A percentile compares a stretch with the other conserved stretches of the same genome.
phyloP scores from a whole-genome alignment of 2,797 vertebrate species.

The Peromyscus aztecus region DNA sequence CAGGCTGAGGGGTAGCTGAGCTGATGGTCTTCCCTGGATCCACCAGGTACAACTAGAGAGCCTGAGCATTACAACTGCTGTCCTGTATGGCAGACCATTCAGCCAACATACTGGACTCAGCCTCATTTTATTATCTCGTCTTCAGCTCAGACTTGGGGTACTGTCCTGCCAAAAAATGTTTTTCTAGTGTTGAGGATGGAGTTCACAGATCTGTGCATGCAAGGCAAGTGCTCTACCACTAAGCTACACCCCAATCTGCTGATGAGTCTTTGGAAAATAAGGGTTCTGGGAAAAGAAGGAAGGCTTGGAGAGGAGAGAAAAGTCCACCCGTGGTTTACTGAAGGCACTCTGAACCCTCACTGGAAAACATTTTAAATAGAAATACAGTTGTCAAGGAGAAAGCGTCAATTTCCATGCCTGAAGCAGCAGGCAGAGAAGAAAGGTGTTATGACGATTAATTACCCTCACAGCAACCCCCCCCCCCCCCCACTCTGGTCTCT shows the following conservation, averaged over 20 bases:
- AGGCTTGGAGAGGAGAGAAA: not conserved
- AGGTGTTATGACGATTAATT: conserved; percentile 56
- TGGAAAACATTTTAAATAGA: conserved; percentile 24
- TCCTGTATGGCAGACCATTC: not conserved
- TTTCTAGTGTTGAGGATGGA: not conserved
- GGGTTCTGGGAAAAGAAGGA: not conserved
- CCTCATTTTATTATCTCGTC: not conserved
- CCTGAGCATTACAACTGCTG: not conserved
- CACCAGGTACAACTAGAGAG: not conserved
- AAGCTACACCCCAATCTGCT: not conserved
- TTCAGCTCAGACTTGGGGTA: not conserved
- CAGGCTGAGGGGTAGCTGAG: not conserved
- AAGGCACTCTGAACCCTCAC: conserved; percentile 15
- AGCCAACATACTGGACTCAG: not conserved
- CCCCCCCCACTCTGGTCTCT: not conserved
- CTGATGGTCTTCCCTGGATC: not conserved
- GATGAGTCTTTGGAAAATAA: not conserved
- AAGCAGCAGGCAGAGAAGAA: conserved; percentile 4
- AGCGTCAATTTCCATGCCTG: conserved; percentile 69
- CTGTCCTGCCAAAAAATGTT: not conserved
- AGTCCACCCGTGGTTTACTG: not conserved
- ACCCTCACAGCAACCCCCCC: not conserved
- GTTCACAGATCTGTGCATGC: not conserved
- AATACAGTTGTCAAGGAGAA: conserved; percentile 71
- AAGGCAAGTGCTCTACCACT: not conserved